A percentile compares a stretch with the other conserved stretches of the same genome.
Evolutionary conservation across 2,113 vertebrate species (phyloP).

Genomic region (Xerus inauris): DNA sequence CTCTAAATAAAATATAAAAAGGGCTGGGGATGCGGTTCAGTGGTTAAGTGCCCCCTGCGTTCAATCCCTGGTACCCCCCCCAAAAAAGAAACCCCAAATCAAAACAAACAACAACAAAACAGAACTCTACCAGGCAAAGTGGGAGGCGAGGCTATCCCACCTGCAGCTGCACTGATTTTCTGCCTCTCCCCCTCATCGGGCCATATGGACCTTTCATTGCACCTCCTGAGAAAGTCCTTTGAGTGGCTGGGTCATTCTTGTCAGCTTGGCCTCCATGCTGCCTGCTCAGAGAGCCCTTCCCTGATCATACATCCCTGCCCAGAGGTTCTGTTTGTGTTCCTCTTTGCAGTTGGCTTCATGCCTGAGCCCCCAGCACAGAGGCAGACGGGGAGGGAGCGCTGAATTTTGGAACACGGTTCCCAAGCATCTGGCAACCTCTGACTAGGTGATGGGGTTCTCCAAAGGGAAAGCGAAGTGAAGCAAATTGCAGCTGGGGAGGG

Average conservation of each 20-base stretch:
- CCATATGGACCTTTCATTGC: background rate
- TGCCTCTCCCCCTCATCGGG: background rate
- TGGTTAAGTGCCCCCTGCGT: too few relatives aligned
- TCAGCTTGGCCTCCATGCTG: background rate
- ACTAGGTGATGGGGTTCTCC: background rate
- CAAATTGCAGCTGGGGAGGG: background rate
- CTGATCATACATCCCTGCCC: background rate
- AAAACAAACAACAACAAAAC: background rate
- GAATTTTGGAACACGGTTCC: background rate
- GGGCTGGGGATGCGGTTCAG: too few relatives aligned
- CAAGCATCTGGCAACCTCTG: background rate
- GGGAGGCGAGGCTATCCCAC: background rate
- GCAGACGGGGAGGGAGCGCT: accelerated
- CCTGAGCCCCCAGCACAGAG: background rate
- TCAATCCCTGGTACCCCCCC: too few relatives aligned
- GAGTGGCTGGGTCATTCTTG: background rate
- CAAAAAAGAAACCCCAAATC: too few relatives aligned
- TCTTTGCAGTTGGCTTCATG: background rate
- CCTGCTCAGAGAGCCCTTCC: background rate
- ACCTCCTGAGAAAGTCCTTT: background rate
- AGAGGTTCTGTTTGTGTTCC: accelerated
- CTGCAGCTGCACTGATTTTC: background rate
- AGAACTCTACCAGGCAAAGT: background rate
- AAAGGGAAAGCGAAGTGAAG: slow-evolving; percentile 41
- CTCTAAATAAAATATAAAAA: too few relatives aligned